Conservation (phyloP, 2,797 vertebrate genomes). For the Hippoglossus hippoglossus region DNA sequence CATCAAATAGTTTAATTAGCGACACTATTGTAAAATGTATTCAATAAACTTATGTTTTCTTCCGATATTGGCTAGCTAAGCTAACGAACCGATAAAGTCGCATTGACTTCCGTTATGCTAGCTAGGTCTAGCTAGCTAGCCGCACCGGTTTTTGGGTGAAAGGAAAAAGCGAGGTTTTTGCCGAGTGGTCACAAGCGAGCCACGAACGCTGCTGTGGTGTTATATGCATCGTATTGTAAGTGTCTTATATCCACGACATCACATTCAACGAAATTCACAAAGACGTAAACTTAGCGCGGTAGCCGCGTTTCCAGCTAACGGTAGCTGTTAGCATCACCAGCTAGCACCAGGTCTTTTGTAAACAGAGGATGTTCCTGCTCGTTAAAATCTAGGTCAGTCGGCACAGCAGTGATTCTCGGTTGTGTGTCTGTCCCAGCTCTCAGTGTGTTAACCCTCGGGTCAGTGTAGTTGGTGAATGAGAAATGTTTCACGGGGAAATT, state of each 20-base stretch:
- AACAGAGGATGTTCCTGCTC: slow-evolving; percentile 56
- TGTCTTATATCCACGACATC: too few relatives aligned
- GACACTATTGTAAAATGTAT: not conserved
- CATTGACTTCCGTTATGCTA: slow-evolving; percentile 74
- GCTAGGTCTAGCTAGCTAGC: slow-evolving; percentile 46
- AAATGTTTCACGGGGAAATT: not conserved
- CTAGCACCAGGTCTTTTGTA: slow-evolving; percentile 62
- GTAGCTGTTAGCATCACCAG: slow-evolving; percentile 40
- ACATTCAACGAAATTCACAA: not conserved
- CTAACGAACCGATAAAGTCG: slow-evolving; percentile 57
- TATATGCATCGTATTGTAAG: not conserved
- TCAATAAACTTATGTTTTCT: slow-evolving; percentile 25
- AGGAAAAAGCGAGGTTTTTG: not conserved
- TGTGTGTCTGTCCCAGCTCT: not conserved
- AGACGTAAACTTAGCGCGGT: slow-evolving; percentile 14
- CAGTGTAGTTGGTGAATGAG: fast-evolving
- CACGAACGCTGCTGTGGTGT: fast-evolving
- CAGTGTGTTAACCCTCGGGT: fast-evolving
- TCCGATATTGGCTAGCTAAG: slow-evolving; percentile 41
- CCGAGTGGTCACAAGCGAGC: not conserved
- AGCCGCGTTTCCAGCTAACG: slow-evolving; percentile 43
- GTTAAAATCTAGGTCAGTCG: slow-evolving; percentile 19
- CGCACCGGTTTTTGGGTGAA: slow-evolving; percentile 32
- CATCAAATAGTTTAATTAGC: fast-evolving
- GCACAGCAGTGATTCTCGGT: not conserved